Conservation (phyloP, 2,797 vertebrate genomes). For the Lophotriccus pileatus region DNA sequence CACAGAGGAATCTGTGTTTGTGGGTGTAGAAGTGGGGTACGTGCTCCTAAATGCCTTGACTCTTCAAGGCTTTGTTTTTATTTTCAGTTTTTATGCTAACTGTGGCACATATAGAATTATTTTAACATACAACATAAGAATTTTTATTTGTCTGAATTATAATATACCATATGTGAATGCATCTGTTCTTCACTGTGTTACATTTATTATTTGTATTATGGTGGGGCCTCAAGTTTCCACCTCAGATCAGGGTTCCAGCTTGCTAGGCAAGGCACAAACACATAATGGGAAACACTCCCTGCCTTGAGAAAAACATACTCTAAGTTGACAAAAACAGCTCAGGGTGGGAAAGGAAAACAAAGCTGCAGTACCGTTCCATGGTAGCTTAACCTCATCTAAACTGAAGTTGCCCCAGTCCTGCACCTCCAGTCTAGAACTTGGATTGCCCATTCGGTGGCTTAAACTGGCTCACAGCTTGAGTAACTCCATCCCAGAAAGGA, state of each 20-base stretch:
- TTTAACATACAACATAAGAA: slow-evolving; percentile 53
- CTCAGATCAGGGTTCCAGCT: slow-evolving; percentile 57
- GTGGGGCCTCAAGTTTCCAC: slow-evolving; percentile 63
- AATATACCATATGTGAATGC: slow-evolving; percentile 61
- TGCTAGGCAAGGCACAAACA: slow-evolving; percentile 53
- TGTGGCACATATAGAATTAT: slow-evolving; percentile 42
- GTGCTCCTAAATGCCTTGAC: neutral
- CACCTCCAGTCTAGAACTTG: neutral
- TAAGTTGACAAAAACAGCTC: slow-evolving; percentile 41
- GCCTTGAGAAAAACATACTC: slow-evolving; percentile 41
- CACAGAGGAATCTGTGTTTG: neutral
- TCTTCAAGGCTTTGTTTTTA: slow-evolving; percentile 18
- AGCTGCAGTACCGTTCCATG: neutral
- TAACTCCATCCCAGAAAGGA: neutral
- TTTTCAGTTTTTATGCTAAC: slow-evolving; percentile 46
- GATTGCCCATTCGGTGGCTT: neutral
- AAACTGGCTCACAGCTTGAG: neutral
- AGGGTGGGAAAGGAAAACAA: slow-evolving; percentile 31
- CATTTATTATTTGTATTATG: slow-evolving; percentile 62
- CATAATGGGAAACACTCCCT: slow-evolving; percentile 62
- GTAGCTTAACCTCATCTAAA: neutral
- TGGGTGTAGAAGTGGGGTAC: neutral
- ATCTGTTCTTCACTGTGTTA: slow-evolving; percentile 59
- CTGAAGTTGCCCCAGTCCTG: neutral
- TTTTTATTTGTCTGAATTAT: slow-evolving; percentile 67